These are phyloP conservation scores for Mya arenaria DNA, from an alignment of 1,140 invertebrate genomes.

Conservation along the genomic window DNA sequence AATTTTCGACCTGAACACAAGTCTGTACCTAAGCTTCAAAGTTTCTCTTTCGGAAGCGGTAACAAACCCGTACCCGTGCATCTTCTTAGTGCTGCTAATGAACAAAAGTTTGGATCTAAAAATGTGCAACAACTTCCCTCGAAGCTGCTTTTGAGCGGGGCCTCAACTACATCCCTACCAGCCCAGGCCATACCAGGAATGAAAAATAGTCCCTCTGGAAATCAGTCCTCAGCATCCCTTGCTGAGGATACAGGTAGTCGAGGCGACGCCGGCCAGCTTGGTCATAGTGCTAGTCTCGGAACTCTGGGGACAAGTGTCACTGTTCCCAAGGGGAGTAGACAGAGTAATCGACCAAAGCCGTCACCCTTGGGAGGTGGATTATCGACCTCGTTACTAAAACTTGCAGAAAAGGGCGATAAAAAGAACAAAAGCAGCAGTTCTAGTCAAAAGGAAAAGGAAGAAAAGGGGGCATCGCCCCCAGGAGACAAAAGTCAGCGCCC, in stretches of 20 bases:
- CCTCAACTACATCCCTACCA: not conserved
- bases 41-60: conserved; percentile 26
- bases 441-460: conserved; percentile 28
- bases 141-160: conserved; percentile 57
- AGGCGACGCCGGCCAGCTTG: not conserved
- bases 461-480: conserved; percentile 2
- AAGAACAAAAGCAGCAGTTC: conserved; percentile 34
- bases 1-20: conserved; percentile 42
- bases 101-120: conserved; percentile 86
- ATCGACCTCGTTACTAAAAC: conserved; percentile 6
- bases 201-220: conserved; percentile 7
- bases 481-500: conserved; percentile 28
- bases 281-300: conserved; percentile 27
- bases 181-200: conserved; percentile 2
- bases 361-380: not conserved
- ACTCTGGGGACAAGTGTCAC: not conserved
- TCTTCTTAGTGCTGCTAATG: conserved; percentile 91
- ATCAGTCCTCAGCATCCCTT: conserved; percentile 3
- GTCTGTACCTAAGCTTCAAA: conserved; percentile 57
- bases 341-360: conserved; percentile 46
- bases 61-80: conserved; percentile 82
- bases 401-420: conserved; percentile 42
- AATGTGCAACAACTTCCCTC: conserved; percentile 58
- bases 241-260: not conserved
- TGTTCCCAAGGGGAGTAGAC: conserved; percentile 7